Base-by-base conservation (phyloP, 2,113 vertebrate species). In the Bos javanicus region DNA sequence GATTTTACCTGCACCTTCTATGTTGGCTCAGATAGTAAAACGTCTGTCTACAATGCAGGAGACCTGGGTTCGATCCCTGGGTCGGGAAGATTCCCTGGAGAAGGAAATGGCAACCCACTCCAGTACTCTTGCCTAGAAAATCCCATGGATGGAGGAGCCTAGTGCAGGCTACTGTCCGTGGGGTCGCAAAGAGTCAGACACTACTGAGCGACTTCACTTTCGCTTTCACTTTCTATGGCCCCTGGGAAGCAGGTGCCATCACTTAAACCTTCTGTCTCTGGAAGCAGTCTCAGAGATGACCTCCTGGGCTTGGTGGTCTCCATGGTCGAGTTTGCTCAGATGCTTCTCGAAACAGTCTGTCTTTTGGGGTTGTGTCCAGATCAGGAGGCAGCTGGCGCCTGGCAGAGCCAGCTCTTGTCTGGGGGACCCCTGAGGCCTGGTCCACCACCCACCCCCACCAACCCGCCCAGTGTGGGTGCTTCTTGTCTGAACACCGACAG, bases 391-490 rank as follows among this genome's bases (percentile, higher is more conserved):
- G 12, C 33, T 71, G 60, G 39, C 11, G 6, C 48, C 14, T 14
- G 57, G 57, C 0, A 30, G 80, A 25, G 39, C 33, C 12, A 11
- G 5, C 5, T 76, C 57, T 76, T 62, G n/a, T 25, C 28, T 0
- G 26, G 74, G 43, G 39, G n/a, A 36, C 60, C 12, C 2, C 7
- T 25, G 85, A 19, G 56, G n/a, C 80, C 67, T 16, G 8, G 26
- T 14, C n/a, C 43, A 14, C 80, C 6, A 3, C 33, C 17, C 39
- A 6, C 57, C 19, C 19, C n/a, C 0, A 5, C 64, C 64, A 71
- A 19, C 64, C n/a, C 0, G 0, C 67, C n/a, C 5, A 9, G 9
- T 39, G 67, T 3, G 10, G 39, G n/a, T 0, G 14, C 57, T 23
- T 80, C n/a, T 30, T 9, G n/a, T 36, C 15, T 11, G 54, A 21